phyloP scores from a whole-genome alignment of 1,140 invertebrate species.

The Drosophila paulistorum region DNA sequence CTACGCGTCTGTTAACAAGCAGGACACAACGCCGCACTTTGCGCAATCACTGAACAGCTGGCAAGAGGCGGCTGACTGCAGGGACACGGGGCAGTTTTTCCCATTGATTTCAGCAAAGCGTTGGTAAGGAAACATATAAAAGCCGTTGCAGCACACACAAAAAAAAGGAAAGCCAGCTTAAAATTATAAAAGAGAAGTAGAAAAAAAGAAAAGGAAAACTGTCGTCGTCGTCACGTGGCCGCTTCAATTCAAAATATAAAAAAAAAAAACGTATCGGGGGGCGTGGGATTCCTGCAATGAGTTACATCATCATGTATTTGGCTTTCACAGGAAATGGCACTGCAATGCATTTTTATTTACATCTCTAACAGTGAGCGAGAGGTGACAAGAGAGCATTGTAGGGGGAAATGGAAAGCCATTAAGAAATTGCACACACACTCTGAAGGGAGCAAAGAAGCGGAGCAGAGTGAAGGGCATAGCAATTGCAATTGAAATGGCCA shows the following conservation, averaged over 20 bases:
- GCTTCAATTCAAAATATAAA: slow-evolving; percentile 47
- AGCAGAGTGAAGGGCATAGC: neutral
- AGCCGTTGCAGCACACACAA: slow-evolving; percentile 41
- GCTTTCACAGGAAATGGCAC: slow-evolving; percentile 73
- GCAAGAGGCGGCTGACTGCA: slow-evolving; percentile 32
- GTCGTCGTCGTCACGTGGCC: slow-evolving; percentile 51
- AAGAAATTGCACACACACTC: slow-evolving; percentile 57
- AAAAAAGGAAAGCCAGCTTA: slow-evolving; percentile 41
- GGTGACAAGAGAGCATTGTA: neutral
- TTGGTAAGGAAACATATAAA: slow-evolving; percentile 64
- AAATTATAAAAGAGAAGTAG: slow-evolving; percentile 47
- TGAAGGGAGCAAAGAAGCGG: too few relatives aligned
- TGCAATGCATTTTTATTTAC: slow-evolving; percentile 76
- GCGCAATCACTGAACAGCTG: slow-evolving; percentile 61
- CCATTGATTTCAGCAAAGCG: slow-evolving; percentile 75
- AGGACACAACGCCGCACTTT: slow-evolving; percentile 75
- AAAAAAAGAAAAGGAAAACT: slow-evolving; percentile 11
- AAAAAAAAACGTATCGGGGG: neutral
- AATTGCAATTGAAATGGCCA: slow-evolving; percentile 72
- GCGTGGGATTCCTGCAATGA: slow-evolving; percentile 48
- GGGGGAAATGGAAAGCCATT: slow-evolving; percentile 56
- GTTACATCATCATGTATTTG: slow-evolving; percentile 79
- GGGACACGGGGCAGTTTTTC: slow-evolving; percentile 38
- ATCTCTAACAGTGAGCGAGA: slow-evolving; percentile 30
- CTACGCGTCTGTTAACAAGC: slow-evolving; percentile 32